Conservation (phyloP, 2,888 invertebrate species). For the Doris montereyensis region DNA sequence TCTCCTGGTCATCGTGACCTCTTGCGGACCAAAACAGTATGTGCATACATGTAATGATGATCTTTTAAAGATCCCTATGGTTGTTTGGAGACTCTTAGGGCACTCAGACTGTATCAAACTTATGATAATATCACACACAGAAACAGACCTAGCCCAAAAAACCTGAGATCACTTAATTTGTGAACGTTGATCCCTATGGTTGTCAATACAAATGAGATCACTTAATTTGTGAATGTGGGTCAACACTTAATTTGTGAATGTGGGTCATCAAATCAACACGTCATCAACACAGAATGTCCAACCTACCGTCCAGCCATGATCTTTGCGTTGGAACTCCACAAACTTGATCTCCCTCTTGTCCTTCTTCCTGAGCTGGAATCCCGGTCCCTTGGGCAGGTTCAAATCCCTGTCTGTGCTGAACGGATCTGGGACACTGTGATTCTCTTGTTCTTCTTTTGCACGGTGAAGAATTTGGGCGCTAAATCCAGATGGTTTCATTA, state of each 20-base stretch:
- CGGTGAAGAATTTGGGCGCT: slow-evolving; percentile 65
- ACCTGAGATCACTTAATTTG: neutral
- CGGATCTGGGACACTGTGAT: slow-evolving; percentile 53
- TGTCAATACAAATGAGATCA: neutral
- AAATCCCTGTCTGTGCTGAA: slow-evolving; percentile 62
- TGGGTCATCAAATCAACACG: no score
- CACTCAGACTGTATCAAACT: no score
- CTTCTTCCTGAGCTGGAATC: slow-evolving; percentile 57
- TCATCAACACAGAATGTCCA: no score
- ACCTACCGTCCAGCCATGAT: slow-evolving; percentile 55
- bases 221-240: neutral
- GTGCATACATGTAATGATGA: no score
- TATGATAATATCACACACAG: no score
- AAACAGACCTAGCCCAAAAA: neutral
- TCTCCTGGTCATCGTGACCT: no score
- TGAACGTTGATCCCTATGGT: no score
- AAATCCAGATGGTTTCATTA: neutral
- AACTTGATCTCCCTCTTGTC: slow-evolving; percentile 60
- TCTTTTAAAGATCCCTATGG: no score
- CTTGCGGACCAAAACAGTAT: no score
- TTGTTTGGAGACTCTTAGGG: no score
- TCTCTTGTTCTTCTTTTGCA: slow-evolving; percentile 53
- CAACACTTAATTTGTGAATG: neutral
- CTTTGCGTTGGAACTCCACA: slow-evolving; percentile 53
- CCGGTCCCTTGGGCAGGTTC: slow-evolving; percentile 55